Base-by-base conservation (phyloP, 1,140 invertebrate species). In the Armadillidium nasatum region DNA sequence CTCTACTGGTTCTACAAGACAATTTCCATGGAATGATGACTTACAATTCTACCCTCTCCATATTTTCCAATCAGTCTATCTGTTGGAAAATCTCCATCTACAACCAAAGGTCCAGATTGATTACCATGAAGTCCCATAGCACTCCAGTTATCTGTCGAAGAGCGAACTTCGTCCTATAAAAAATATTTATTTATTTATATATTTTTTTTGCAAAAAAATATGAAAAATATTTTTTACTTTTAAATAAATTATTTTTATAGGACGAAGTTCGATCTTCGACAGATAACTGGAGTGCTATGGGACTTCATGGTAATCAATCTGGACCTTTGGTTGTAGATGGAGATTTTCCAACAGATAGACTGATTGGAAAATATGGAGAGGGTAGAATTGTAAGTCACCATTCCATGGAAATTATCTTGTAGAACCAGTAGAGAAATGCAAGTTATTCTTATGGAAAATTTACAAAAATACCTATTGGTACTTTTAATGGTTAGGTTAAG, bases 281-380 rank as follows among this genome's bases (percentile, higher is more conserved):
- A 19, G 68, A 70, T 70, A 33, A 70, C 68, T 70, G 68, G 68
- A 70, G 23, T 19, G 68, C 68, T 70, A 9, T 70, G 11, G 68
- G 68, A 19, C 44, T 74, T 45, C 73, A 74, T 54, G 73, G 73
- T 43, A 74, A 74, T 54, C 60, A 67, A 54, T 71, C 70, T 22
- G 70, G 70, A 7, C 23, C 7, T 13, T 43, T 71, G 4, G 70
- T 22, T 15, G 70, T 71, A 3, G 70, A 71, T n/a, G 33, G 33
- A 33, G 70, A 22, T 33, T 11, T 71, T 3, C 7, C n/a, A 4
- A 7, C n/a, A 43, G n/a, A 19, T 3, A 7, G 70, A 11, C n/a
- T 71, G 23, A 10, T 71, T 7, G 70, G 70, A 13, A 7, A 71
- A 71, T 7, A 7, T 3, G 70, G 70, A 7, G 70, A 71, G 9